Base-by-base conservation (phyloP, 2,113 vertebrate genomes). In the Astur gentilis region DNA sequence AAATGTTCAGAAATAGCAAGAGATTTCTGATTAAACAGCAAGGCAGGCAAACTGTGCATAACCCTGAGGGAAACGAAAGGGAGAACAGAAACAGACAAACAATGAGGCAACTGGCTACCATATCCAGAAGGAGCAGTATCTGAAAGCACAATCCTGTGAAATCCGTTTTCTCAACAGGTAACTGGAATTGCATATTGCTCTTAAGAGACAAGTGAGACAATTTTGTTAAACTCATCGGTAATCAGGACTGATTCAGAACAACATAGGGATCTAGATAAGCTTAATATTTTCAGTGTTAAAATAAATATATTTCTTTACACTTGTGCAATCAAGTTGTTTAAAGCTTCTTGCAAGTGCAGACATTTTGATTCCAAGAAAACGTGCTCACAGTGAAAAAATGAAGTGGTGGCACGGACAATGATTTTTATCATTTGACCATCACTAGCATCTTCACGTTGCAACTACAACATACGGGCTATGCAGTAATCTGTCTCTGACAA, bases 61-160 rank as follows among this genome's bases (percentile, higher is more conserved):
- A 69, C 87, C 55, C 18, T 49, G 42, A 60, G 60, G 93, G 96
- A 97, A 97, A 96, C 0, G 55, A 93, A 97, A 97, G 87, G 64
- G 89, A 96, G 95, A 96, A 96, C 77, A 94, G 90, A 95, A 96
- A 97, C 69, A 89, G 71, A 27, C 38, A 70, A 83, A 27, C 21
- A 45, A 10, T 0, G 85, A 78, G 65, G 54, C 75, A 80, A 89
- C 40, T 5, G 45, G 21, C 36, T 13, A 18, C 61, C 0, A 1
- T 36, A 70, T 32, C 55, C 82, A 70, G 58, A 44, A 92, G 49
- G 31, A 62, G 49, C n/a, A 62, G 7, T 9, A 52, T n/a, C n/a
- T 71, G 26, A 64, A 71, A 86, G 66, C 34, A 94, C 31, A 85
- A 4, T 14, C 66, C 90, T 34, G 40, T 45, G 55, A 70, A 91